Percentiles rank a stretch among this genome's conserved stretches.
Conservation (phyloP, 2,797 vertebrate genomes). For the Loris lydekkerianus region DNA sequence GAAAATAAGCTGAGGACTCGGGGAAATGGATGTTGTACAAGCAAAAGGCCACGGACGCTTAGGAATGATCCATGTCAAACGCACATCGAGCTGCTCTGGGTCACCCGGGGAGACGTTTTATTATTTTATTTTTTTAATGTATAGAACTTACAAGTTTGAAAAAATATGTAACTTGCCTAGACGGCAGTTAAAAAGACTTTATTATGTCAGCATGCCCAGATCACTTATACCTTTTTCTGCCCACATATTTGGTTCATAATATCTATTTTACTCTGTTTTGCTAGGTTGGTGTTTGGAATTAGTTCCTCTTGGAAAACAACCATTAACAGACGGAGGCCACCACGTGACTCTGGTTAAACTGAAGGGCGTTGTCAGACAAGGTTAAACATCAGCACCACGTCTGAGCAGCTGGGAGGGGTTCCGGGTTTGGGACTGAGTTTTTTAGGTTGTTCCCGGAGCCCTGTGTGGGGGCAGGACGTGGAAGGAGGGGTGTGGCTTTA, state of each 20-base stretch:
- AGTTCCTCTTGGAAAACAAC: constrained; percentile 59
- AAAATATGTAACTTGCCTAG: constrained; percentile 85
- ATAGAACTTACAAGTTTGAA: constrained; percentile 82
- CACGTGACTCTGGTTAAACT: neutral
- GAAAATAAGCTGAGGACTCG: constrained; percentile 59
- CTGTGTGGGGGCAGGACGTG: accelerated
- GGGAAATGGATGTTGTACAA: constrained; percentile 80
- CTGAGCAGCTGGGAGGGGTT: neutral
- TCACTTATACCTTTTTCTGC: constrained; percentile 82
- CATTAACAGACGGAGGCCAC: neutral
- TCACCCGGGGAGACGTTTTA: constrained; percentile 77
- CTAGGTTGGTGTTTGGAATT: constrained; percentile 69
- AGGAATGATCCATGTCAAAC: constrained; percentile 84
- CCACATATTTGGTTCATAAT: constrained; percentile 87
- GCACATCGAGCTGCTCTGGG: constrained; percentile 76
- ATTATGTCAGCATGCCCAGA: constrained; percentile 81
- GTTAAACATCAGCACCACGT: neutral
- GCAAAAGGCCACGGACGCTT: constrained; percentile 80
- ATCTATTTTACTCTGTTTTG: constrained; percentile 85
- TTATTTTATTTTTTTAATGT: constrained; percentile 62
- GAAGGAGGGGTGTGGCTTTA: neutral
- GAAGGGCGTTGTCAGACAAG: neutral
- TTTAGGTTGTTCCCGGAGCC: neutral
- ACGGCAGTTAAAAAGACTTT: constrained; percentile 86
- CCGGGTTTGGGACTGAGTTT: neutral